A percentile compares a stretch with the other conserved stretches of the same genome.
phyloP scores from a whole-genome alignment of 2,797 vertebrate species.

The Argyrosomus regius region DNA sequence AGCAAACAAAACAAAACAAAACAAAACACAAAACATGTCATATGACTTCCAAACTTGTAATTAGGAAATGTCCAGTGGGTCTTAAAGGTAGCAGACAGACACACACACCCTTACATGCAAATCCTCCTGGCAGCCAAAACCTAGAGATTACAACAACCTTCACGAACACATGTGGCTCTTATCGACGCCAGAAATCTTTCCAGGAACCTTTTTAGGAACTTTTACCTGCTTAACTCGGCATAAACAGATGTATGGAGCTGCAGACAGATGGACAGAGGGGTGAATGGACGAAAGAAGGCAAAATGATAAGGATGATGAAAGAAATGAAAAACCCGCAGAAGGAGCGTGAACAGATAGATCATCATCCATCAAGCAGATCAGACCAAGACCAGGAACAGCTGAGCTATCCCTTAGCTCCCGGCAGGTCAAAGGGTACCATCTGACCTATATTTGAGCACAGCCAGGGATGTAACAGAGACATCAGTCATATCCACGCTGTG shows the following conservation, averaged over 20 bases:
- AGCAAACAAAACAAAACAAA: conserved; percentile 13
- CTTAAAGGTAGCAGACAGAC: conserved; percentile 23
- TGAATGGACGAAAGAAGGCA: conserved; percentile 51
- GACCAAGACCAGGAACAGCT: conserved; percentile 51
- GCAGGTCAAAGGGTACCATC: conserved; percentile 65
- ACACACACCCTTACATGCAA: not conserved
- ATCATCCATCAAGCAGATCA: conserved; percentile 74
- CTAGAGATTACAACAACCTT: conserved; percentile 13
- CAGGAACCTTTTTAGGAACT: conserved; percentile 15
- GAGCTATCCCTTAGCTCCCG: conserved; percentile 59
- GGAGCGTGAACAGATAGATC: conserved; percentile 35
- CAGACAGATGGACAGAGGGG: conserved; percentile 44
- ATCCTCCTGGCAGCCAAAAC: conserved; percentile 7
- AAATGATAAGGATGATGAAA: conserved; percentile 53
- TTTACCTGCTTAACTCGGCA: conserved; percentile 48
- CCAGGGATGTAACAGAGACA: conserved; percentile 68
- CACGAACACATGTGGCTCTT: conserved; percentile 40
- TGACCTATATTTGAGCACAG: conserved; percentile 73
- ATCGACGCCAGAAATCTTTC: conserved; percentile 13
- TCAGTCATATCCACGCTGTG: conserved; percentile 65
- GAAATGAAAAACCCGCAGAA: conserved; percentile 57
- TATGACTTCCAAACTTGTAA: not conserved
- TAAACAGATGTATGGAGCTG: conserved; percentile 62
- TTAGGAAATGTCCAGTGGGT: conserved; percentile 10
- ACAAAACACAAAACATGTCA: conserved; percentile 8